phyloP scores from a whole-genome alignment of 2,113 vertebrate genomes.

The Psephotus haematonotus region DNA sequence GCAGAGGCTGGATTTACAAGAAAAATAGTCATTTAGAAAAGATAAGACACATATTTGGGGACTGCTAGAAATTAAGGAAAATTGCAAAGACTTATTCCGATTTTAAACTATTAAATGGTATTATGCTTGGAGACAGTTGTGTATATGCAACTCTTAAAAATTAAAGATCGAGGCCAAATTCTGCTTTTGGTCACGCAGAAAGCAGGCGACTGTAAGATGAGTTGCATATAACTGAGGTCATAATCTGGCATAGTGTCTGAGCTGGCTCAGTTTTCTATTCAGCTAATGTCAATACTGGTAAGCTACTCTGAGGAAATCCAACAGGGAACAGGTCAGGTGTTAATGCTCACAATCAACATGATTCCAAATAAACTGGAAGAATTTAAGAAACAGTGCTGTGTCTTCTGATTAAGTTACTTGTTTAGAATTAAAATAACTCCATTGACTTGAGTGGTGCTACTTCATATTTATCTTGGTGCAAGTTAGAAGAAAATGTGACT shows the following conservation, averaged over 20 bases:
- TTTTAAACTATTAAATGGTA: not conserved
- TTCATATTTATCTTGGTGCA: not conserved
- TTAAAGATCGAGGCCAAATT: not conserved
- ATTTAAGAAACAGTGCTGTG: not conserved
- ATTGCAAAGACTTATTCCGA: not conserved
- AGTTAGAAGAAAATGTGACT: not conserved
- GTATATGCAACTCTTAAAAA: not conserved
- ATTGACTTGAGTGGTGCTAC: not conserved
- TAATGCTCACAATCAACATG: not conserved
- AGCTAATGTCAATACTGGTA: constrained; percentile 14
- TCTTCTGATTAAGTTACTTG: not conserved
- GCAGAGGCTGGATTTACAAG: not conserved
- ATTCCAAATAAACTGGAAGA: not conserved
- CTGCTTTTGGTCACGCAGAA: constrained; percentile 28
- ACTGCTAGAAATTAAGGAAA: not conserved
- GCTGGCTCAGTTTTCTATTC: not conserved
- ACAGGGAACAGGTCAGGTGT: constrained; percentile 10
- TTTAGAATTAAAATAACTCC: not conserved
- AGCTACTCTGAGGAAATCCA: not conserved
- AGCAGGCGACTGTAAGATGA: not conserved
- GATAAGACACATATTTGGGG: not conserved
- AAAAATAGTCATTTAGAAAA: not conserved
- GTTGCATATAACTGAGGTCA: constrained; percentile 41
- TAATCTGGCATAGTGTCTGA: constrained; percentile 39
- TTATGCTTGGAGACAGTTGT: constrained; percentile 30